Evolutionary conservation across 2,888 invertebrate species (phyloP).

Genomic region (Tolmerus cingulatus): DNA sequence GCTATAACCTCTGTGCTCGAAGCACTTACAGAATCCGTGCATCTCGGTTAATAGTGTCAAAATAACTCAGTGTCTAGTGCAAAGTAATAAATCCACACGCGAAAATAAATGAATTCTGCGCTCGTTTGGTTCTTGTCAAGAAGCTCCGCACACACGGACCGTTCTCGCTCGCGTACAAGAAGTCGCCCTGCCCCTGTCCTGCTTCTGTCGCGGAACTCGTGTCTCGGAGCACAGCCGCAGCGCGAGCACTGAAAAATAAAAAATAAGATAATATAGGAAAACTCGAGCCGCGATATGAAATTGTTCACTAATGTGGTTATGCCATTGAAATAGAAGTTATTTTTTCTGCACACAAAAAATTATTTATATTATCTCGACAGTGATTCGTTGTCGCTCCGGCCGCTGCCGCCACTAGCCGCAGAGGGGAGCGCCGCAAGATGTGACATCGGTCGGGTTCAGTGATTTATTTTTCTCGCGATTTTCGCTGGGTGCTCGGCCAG

Average conservation of each 20-base stretch:
- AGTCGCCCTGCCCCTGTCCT: neutral
- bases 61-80: constrained; percentile 37
- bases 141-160: neutral
- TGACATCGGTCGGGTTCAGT: constrained; percentile 33
- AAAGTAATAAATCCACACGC: neutral
- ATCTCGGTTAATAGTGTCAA: constrained; percentile 33
- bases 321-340: constrained; percentile 40
- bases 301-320: constrained; percentile 36
- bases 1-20: constrained; percentile 5
- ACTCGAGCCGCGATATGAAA: constrained; percentile 34
- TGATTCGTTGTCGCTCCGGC: constrained; percentile 13
- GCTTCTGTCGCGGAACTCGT: neutral
- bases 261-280: neutral
- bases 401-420: constrained; percentile 1
- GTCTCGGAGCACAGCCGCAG: neutral
- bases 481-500: constrained; percentile 3
- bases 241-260: neutral
- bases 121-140: constrained; percentile 28
- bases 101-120: constrained; percentile 21
- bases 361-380: constrained; percentile 32
- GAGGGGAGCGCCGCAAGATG: constrained; percentile 13
- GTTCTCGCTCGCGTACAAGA: neutral
- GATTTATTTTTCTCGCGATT: constrained; percentile 29
- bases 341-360: constrained; percentile 28
- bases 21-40: neutral